Base-by-base conservation (phyloP, 2,113 vertebrate genomes). In the Atractosteus spatula region DNA sequence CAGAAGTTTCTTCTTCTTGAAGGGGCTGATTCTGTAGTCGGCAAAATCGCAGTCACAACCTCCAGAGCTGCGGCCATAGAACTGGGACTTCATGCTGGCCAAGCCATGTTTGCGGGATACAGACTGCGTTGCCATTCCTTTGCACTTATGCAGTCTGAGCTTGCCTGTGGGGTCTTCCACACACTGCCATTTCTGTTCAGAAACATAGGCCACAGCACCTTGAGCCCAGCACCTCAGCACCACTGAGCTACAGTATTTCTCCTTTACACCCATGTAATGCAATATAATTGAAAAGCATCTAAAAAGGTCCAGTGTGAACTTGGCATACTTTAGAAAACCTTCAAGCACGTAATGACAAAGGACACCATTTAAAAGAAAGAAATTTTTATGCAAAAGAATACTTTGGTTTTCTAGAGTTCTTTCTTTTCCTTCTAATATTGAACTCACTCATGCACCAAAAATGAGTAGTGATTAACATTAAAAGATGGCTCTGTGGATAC, bases 71-170 rank as follows among this genome's bases (percentile, higher is more conserved):
- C 74, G 80, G 41, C 72, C 80, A 42, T 90, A 87, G 83, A 90
- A 86, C 76, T 88, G 91, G 74, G 92, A 87, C 79, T 91, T 86
- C 41, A 92, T 80, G 47, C 87, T 90, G 81, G 94, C 92, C 73
- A 91, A 75, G 65, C 89, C 87, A 81, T 91, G 89, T 81, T 84
- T 87, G 0, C 87, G 81, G 0, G 88, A 83, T 72, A 90, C 88
- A 62, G 81, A 85, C 47, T 91, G 89, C 71, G 84, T 85, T 0
- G 83, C 82, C 66, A 94, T 87, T 66, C 94, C 91, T 81, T 96
- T 97, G 84, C 97, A 99, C 81, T 97, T 98, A 84, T 94, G 95
- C n/a, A 99, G 89, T 74, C 96, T 94, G 71, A 97, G 93, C 44
- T 91, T 95, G 66, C 97, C 97, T 0, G 88, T 85, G 14, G 92